These are phyloP conservation scores for Halichoeres trimaculatus DNA, from an alignment of 2,113 vertebrate species.

Conservation along the genomic window DNA sequence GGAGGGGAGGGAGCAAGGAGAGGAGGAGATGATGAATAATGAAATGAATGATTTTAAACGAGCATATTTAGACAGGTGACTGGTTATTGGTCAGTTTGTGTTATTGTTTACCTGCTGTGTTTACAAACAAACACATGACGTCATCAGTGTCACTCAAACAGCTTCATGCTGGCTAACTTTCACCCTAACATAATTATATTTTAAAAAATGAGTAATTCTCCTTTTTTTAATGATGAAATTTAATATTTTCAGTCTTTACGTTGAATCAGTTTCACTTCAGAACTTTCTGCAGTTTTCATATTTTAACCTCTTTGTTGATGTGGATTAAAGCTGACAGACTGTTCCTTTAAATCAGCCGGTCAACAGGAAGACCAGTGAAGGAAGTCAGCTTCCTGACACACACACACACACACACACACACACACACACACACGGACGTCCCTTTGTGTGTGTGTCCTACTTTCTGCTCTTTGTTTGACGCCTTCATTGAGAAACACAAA, in stretches of 20 bases:
- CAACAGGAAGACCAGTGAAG: constrained; percentile 41
- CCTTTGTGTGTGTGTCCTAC: constrained; percentile 30
- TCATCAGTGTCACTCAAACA: constrained; percentile 3
- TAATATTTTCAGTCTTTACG: no score
- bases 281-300: no score
- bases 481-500: constrained; percentile 32
- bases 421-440: no score
- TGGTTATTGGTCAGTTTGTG: background rate
- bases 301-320: background rate
- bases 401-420: background rate
- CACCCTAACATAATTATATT: background rate
- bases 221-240: background rate
- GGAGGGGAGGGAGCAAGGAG: background rate
- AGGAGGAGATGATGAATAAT: background rate
- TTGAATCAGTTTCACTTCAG: no score
- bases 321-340: background rate
- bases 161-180: background rate
- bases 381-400: constrained; percentile 38
- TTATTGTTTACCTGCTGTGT: constrained; percentile 14
- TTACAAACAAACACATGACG: constrained; percentile 9
- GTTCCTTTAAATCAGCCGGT: constrained; percentile 27
- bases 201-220: background rate
- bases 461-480: constrained; percentile 63
- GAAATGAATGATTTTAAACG: no score
- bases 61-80: no score